phyloP scores from a whole-genome alignment of 2,113 vertebrate genomes.

The Cinclus cinclus region DNA sequence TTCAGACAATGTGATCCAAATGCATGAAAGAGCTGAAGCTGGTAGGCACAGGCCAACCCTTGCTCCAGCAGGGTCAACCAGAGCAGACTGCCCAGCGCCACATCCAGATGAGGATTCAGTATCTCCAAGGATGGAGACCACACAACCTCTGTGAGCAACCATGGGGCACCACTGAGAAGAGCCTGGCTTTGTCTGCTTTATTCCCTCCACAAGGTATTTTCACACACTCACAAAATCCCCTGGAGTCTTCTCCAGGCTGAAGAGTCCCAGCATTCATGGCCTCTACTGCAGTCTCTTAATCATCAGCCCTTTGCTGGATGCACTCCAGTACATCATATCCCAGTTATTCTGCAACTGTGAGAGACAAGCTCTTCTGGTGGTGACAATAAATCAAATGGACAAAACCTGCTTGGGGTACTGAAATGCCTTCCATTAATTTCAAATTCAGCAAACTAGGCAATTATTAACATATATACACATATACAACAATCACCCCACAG shows the following conservation, averaged over 20 bases:
- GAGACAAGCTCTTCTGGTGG: neutral
- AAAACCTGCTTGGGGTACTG: neutral
- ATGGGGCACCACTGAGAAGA: neutral
- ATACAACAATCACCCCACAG: neutral
- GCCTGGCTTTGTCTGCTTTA: neutral
- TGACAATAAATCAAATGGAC: neutral
- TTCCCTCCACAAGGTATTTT: neutral
- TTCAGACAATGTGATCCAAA: neutral
- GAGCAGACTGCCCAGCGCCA: neutral
- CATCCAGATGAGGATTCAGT: fast-evolving
- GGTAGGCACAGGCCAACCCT: neutral
- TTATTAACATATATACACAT: neutral
- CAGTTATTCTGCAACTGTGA: neutral
- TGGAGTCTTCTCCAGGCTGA: neutral
- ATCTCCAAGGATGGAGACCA: neutral
- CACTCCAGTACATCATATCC: neutral
- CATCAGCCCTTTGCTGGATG: neutral
- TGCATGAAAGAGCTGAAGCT: neutral
- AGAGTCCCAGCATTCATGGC: fast-evolving
- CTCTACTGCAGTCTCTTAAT: neutral
- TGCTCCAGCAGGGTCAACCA: neutral
- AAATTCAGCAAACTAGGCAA: neutral
- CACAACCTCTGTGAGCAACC: neutral
- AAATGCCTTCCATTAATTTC: neutral
- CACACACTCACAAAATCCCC: neutral